Conservation (phyloP, 2,113 vertebrate species). For the Semnornis frantzii region DNA sequence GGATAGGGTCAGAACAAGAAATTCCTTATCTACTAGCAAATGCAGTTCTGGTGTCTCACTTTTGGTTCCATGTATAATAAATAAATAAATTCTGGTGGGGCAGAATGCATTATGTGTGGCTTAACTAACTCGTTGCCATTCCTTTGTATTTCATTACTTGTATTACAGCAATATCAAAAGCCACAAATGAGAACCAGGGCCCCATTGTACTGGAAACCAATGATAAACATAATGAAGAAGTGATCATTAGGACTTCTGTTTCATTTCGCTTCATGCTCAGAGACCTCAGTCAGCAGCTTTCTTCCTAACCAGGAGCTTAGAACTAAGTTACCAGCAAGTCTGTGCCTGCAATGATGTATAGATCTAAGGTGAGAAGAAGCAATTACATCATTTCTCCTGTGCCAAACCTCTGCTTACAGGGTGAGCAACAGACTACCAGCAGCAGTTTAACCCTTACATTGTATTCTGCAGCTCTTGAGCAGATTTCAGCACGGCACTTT, state of each 20-base stretch:
- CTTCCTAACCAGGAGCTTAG: neutral
- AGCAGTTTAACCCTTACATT: neutral
- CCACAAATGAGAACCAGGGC: constrained; percentile 35
- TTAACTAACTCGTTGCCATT: neutral
- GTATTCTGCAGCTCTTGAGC: neutral
- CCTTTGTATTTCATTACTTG: constrained; percentile 17
- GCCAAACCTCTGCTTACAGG: neutral
- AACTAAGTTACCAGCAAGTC: neutral
- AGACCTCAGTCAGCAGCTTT: neutral
- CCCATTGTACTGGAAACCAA: neutral
- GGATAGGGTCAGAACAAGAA: neutral
- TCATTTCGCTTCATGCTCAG: neutral
- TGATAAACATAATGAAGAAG: constrained; percentile 26
- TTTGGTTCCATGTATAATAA: neutral
- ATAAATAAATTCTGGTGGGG: neutral
- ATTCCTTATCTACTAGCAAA: neutral
- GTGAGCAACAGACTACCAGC: neutral
- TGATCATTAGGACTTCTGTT: constrained; percentile 7
- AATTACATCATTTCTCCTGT: neutral
- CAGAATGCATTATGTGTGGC: neutral
- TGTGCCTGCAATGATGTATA: neutral
- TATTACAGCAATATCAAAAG: constrained; percentile 32
- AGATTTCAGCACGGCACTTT: neutral
- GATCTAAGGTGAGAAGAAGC: neutral
- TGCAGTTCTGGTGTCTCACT: neutral